These are phyloP conservation scores for Patiria pectinifera DNA, from an alignment of 53 echinoderm and acorn worm genomes.

Conservation along the genomic window DNA sequence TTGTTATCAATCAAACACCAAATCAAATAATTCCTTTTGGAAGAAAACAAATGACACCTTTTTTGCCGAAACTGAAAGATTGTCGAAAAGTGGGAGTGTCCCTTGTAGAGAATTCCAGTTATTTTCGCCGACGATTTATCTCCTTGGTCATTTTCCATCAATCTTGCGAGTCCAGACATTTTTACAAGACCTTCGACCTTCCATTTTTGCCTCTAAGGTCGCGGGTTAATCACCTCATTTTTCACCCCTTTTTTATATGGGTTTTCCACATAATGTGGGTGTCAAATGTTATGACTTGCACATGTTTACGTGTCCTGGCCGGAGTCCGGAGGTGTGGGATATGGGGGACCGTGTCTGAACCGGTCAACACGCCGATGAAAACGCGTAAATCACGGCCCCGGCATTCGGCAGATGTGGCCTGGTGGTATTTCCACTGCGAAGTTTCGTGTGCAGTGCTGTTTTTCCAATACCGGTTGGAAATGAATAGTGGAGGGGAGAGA, in stretches of 20 bases:
- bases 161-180: slow-evolving; percentile 46
- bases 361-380: slow-evolving; percentile 20
- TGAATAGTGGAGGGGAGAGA: background rate
- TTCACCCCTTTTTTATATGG: background rate
- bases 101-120: background rate
- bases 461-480: background rate
- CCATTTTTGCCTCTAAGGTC: slow-evolving; percentile 34
- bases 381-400: slow-evolving; percentile 58
- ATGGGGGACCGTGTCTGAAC: slow-evolving; percentile 53
- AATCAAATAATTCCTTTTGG: background rate
- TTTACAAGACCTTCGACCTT: slow-evolving; percentile 45
- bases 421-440: slow-evolving; percentile 11
- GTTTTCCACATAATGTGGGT: background rate
- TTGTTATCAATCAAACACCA: too few species aligned
- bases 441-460: background rate
- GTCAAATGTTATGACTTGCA: slow-evolving; percentile 45
- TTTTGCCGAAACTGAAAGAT: background rate
- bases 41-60: background rate
- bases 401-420: slow-evolving; percentile 45
- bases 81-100: background rate
- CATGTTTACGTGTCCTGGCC: slow-evolving; percentile 42
- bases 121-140: slow-evolving; percentile 18
- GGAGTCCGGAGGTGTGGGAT: slow-evolving; percentile 9
- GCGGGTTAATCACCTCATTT: slow-evolving; percentile 34
- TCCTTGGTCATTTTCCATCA: slow-evolving; percentile 47